phyloP scores from a whole-genome alignment of 92 coral and sea anemone genomes.

The Anthopleura xanthogrammica region DNA sequence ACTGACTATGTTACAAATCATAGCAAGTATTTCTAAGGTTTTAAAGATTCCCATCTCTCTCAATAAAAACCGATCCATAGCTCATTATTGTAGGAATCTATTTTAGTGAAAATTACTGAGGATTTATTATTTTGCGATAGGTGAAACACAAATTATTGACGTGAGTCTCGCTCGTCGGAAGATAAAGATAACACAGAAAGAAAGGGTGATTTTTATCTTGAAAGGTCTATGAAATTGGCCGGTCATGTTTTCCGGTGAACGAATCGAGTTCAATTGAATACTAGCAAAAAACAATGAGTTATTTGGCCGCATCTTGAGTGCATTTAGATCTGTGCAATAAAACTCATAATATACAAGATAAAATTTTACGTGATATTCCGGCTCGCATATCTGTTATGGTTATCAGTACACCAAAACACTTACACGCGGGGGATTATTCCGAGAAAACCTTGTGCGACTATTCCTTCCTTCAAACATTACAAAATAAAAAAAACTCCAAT shows the following conservation, averaged over 20 bases:
- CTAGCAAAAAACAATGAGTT: constrained; percentile 19
- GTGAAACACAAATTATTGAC: constrained; percentile 20
- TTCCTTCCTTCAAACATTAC: constrained; percentile 1
- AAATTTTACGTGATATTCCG: constrained; percentile 37
- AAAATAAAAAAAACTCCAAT: constrained; percentile 6
- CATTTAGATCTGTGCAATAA: constrained; percentile 47
- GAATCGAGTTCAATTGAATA: constrained; percentile 38
- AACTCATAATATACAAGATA: constrained; percentile 39
- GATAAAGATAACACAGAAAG: constrained; percentile 36
- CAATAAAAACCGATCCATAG: not conserved
- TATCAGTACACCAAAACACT: constrained; percentile 32
- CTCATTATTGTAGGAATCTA: constrained; percentile 4
- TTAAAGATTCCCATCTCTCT: constrained; percentile 11
- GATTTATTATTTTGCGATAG: constrained; percentile 13
- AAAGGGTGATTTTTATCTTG: constrained; percentile 42
- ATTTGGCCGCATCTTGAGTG: constrained; percentile 40
- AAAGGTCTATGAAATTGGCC: constrained; percentile 53
- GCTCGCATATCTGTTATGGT: constrained; percentile 27
- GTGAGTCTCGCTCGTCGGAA: constrained; percentile 39
- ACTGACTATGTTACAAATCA: constrained; percentile 17
- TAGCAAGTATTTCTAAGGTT: not conserved
- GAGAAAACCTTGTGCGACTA: not conserved
- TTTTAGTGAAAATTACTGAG: constrained; percentile 8
- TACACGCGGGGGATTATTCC: constrained; percentile 25
- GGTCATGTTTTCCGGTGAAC: constrained; percentile 40